These are phyloP conservation scores for Hypotaenidia okinawae DNA, from an alignment of 2,797 vertebrate species.

Conservation along the genomic window DNA sequence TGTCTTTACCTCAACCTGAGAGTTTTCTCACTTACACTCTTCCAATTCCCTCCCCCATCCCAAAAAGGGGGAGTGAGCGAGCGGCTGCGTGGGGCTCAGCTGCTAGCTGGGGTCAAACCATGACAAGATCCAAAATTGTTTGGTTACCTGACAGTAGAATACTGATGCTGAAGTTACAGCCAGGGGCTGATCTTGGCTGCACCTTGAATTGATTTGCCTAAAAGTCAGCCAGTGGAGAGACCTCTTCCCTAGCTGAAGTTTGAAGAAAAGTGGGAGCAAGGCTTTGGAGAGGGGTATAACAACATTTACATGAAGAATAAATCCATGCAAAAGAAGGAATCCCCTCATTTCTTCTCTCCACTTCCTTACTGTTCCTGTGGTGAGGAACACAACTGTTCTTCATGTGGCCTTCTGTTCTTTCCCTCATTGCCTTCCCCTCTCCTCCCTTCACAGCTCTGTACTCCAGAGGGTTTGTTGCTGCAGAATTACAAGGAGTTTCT, in stretches of 20 bases:
- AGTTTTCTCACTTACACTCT: too few relatives aligned
- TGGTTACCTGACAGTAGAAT: background rate
- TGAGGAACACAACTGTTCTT: background rate
- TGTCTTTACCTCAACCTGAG: too few relatives aligned
- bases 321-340: background rate
- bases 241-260: background rate
- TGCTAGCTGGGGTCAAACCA: too few relatives aligned
- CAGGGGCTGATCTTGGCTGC: background rate
- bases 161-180: background rate
- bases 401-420: background rate
- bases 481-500: background rate
- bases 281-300: background rate
- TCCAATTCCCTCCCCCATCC: too few relatives aligned
- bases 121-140: background rate
- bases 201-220: background rate
- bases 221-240: background rate
- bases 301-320: background rate
- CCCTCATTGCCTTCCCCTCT: background rate
- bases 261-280: background rate
- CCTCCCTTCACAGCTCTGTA: background rate
- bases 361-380: background rate
- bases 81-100: too few relatives aligned
- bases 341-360: background rate
- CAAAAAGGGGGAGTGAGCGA: too few relatives aligned
- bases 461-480: background rate